A percentile compares a stretch with the other conserved stretches of the same genome.
Evolutionary conservation across 2,888 invertebrate species (phyloP).

Genomic region (Belgica antarctica): DNA sequence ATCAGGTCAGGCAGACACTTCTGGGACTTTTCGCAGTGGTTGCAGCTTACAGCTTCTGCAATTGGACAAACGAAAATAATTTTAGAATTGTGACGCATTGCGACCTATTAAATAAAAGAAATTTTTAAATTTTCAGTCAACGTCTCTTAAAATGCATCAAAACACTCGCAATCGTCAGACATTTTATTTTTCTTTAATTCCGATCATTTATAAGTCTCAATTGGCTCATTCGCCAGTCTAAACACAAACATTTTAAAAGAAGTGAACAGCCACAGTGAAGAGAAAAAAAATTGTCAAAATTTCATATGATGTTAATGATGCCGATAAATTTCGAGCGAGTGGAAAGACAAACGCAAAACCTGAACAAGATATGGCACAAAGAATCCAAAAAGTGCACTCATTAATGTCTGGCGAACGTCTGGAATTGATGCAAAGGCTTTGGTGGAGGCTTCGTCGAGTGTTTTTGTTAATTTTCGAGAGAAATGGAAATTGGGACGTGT

Average conservation of each 20-base stretch:
- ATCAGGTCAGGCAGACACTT: conserved; percentile 65
- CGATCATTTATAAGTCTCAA: background rate
- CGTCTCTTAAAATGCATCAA: background rate
- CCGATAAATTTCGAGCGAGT: conserved; percentile 17
- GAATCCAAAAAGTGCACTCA: conserved; percentile 33
- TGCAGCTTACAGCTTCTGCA: conserved; percentile 66
- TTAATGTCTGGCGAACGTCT: conserved; percentile 43
- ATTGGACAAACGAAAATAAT: conserved; percentile 46
- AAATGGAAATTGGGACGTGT: too few relatives aligned
- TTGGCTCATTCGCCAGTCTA: background rate
- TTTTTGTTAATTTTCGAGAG: conserved; percentile 15
- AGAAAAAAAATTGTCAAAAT: conserved; percentile 16
- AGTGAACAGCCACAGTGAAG: background rate
- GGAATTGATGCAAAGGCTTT: conserved; percentile 35
- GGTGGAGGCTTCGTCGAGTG: conserved; percentile 14
- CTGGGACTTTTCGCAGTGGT: conserved; percentile 65
- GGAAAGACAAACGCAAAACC: conserved; percentile 5
- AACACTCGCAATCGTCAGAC: background rate
- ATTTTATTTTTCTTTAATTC: conserved; percentile 14
- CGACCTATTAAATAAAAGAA: background rate
- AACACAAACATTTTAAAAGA: background rate
- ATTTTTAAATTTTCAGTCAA: too few relatives aligned
- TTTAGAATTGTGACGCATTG: background rate
- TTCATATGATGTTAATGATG: conserved; percentile 26
- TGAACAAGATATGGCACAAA: background rate